Evolutionary conservation across 2,888 invertebrate species (phyloP), one percentile per base, ranked within the genome.

Genomic region (Eupithecia subfuscata): DNA sequence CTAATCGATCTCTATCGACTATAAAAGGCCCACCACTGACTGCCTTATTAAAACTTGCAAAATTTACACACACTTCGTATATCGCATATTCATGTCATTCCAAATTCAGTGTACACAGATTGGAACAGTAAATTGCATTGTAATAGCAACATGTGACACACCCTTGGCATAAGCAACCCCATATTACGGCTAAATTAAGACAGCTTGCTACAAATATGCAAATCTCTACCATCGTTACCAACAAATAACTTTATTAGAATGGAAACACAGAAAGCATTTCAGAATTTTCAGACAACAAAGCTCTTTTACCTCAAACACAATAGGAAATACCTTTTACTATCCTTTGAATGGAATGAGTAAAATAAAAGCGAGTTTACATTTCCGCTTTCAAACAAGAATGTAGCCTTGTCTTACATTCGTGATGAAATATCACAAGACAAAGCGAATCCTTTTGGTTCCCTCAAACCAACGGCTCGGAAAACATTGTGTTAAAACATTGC

Each of bases 121-220:
- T 82, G 81, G 73, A 79, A 82, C 83, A 79, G 91, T 93, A 94
- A 92, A 94, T 93, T 94, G 92, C 87, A 90, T 86, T 86, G 89
- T 87, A 87, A 85, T 82, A 89, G 87, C 89, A 87, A 88, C 91
- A 92, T 90, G 89, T 91, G 91, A 87, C 87, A 79, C 82, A 80
- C 83, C 82, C 82, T 79, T 76, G 78, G 52, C 76, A 70, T 72
- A 74, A 80, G 77, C 83, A 60, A 83, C 86, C 83, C 81, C 83
- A 85, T 87, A 90, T 92, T 92, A 92, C 88, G 86, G 80, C 84
- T 82, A 92, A 94, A 94, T 94, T 93, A 94, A 94, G 94, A 93
- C 92, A 92, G 92, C 91, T 91, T 91, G 91, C 89, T 87, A 87
- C 91, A 90, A 91, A 92, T 92, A 94, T 94, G 94, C 93, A 93